Base-by-base conservation (phyloP, 2,113 vertebrate genomes). In the Crotalus horridus region DNA sequence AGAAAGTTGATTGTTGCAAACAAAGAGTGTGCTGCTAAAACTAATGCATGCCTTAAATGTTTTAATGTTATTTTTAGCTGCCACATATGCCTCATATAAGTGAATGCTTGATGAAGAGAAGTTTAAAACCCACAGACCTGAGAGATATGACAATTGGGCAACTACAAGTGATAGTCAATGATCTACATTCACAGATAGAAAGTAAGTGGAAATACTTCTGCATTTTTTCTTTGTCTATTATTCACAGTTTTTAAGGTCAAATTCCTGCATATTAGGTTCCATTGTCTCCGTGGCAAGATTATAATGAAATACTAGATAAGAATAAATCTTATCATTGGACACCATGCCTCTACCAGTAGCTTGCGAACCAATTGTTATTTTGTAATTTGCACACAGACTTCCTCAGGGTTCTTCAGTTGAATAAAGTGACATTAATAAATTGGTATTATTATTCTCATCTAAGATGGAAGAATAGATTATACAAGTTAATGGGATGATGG, bases 141-240 rank as follows among this genome's bases (percentile, higher is more conserved):
- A 97, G 99, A 97, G 99, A 99, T 96, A 99, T 99, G 99, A 99
- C 99, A 3, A 96, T 99, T 1, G 99, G 99, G 90, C 99, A 99
- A 97, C 98, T 99, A 15, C 99, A 99, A 95, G 99, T 99, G 96
- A 99, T 99, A 89, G 99, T 99, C 96, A 99, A 99, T 9, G 99
- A 99, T 96, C 98, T 99, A 85, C 99, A 99, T 97, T 99, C 99
- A 94, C 99, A 99, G 97, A 99, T 99, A 91, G 99, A 99, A 96
- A 99, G 99, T 99, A 97, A 98, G 98, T 97, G 93, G 1, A 11
- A 88, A 11, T 9, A 85, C 0, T 74, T 88, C 20, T 0, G 24
- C 2, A 43, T 20, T 48, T 10, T 88, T 15, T 8, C 55, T 74
- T 43, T 0, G 0, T 94, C 86, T 81, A 81, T 59, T 86, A 0